Conservation (phyloP, 2,113 vertebrate genomes). For the Dolichallabes microphthalmus region DNA sequence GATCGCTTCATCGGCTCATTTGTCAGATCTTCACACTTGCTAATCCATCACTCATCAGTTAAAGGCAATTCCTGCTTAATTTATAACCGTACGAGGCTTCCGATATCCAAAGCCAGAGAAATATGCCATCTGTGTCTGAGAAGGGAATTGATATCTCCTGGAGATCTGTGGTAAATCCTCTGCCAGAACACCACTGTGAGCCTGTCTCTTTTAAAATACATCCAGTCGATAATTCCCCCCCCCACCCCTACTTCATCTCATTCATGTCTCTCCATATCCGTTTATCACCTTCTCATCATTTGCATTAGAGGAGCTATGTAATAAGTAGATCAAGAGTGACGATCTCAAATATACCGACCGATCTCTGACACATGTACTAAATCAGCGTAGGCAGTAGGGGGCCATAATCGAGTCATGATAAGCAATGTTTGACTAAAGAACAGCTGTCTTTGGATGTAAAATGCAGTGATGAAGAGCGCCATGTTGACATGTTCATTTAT, state of each 20-base stretch:
- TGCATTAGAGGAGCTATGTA: neutral
- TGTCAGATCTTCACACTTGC: conserved; percentile 1
- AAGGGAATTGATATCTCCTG: conserved; percentile 9
- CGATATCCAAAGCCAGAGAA: conserved; percentile 3
- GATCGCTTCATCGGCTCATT: conserved; percentile 26
- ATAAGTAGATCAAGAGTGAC: neutral
- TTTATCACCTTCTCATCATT: neutral
- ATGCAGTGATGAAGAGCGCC: neutral
- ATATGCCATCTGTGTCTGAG: conserved; percentile 3
- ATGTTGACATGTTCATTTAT: neutral
- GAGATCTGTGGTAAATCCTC: conserved; percentile 15
- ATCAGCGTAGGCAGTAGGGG: neutral
- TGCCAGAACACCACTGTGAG: neutral
- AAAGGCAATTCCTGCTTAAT: too few species aligned
- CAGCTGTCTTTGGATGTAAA: neutral
- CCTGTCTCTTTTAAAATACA: conserved; percentile 15
- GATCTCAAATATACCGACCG: neutral
- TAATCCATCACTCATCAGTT: neutral
- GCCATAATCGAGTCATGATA: neutral
- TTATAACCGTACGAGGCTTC: neutral
- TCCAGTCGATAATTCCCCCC: too few species aligned
- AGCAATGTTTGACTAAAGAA: neutral
- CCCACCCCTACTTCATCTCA: neutral
- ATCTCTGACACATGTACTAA: neutral
- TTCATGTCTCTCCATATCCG: neutral